Evolutionary conservation across 2,113 vertebrate genomes (phyloP), one percentile per base, ranked within the genome.

Genomic region (Apaloderma vittatum): DNA sequence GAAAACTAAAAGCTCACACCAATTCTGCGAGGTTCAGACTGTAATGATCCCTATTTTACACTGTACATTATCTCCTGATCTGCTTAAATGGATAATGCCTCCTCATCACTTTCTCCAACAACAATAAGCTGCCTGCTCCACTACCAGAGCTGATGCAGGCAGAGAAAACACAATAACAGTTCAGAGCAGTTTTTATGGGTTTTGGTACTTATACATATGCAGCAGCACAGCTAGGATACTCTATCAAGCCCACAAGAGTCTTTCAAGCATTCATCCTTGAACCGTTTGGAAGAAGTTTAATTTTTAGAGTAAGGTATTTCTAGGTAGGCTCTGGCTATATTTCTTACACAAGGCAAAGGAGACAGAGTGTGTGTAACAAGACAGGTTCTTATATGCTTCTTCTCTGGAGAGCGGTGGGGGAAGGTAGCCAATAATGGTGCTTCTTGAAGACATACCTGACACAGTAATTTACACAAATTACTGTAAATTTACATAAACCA

Each of bases 221-320:
- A 61, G 9, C 29, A 23, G 20, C 26, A 77, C 13, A 89, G 75
- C 5, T 46, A 73, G 66, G 8, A 79, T 9, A 62, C 8, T 21
- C 9, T 14, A 54, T 6, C 26, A 82, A 88, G 70, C 1, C 8
- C 1, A 0, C 1, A 11, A 12, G 6, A 75, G 12, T 65, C 17
- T 76, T 76, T 34, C 26, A 61, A 48, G 30, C 32, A 72, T 37
- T 89, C 6, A 51, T 23, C 37, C 30, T 51, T 48, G 51, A 72
- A 72, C 4, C 2, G 2, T 17, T 37, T 22, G 11, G 13, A 87
- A 73, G 22, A 88, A 29, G 4, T 84, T 68, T 4, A 34, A 0
- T 20, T 70, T 79, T 81, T 27, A 80, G 4, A 76, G 14, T 26
- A 77, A 68, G 7, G 8, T 65, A 51, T 45, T 52, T 83, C 48